Conservation (phyloP, 1,140 invertebrate genomes). For the Dermatophagoides farinae region DNA sequence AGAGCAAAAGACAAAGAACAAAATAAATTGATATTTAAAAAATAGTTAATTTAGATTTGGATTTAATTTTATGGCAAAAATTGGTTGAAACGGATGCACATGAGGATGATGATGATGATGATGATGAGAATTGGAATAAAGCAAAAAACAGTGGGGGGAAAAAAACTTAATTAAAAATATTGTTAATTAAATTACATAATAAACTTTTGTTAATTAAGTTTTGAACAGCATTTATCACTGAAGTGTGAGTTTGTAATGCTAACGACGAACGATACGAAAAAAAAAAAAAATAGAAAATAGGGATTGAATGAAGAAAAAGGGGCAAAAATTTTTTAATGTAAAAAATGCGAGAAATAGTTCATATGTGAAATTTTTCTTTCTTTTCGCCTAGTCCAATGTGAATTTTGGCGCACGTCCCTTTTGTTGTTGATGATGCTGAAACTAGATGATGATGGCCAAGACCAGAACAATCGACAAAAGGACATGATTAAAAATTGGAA, state of each 20-base stretch:
- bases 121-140: background rate
- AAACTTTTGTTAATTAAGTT: constrained; percentile 3
- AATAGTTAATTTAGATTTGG: too few species aligned
- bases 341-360: background rate
- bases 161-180: constrained; percentile 8
- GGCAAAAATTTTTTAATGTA: too few species aligned
- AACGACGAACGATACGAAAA: background rate
- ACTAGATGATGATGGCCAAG: too few species aligned
- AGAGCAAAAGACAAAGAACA: too few species aligned
- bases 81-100: background rate
- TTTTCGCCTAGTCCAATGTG: too few species aligned
- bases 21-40: too few species aligned
- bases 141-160: too few species aligned
- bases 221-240: background rate
- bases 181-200: constrained; percentile 10
- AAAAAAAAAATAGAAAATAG: background rate
- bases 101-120: background rate
- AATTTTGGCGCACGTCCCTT: too few species aligned
- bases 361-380: background rate
- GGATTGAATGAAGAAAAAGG: background rate
- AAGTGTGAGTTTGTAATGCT: background rate
- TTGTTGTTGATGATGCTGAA: too few species aligned
- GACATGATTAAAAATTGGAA: too few species aligned
- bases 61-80: background rate
- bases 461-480: too few species aligned